Percentiles rank a stretch among this genome's conserved stretches.
These are phyloP conservation scores for Drosophila equinoxialis DNA, from an alignment of 1,140 invertebrate genomes.

Conservation along the genomic window DNA sequence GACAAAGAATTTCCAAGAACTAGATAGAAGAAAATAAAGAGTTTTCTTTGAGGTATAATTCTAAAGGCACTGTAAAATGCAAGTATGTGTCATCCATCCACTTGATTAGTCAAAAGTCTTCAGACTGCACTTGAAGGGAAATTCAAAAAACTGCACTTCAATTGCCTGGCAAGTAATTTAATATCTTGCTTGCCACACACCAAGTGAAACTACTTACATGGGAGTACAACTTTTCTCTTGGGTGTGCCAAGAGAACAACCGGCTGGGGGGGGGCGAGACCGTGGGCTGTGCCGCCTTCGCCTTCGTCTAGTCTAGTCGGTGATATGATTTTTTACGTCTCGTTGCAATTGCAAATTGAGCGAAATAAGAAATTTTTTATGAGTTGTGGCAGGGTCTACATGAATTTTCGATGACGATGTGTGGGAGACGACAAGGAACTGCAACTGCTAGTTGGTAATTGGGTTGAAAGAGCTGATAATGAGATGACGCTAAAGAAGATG, in stretches of 20 bases:
- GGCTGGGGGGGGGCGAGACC: background rate
- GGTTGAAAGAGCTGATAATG: slow-evolving; percentile 18
- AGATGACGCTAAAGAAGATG: slow-evolving; percentile 6
- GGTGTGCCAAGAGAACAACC: no score
- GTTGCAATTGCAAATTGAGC: slow-evolving; percentile 62
- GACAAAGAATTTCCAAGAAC: background rate
- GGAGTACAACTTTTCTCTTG: background rate
- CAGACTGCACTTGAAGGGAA: slow-evolving; percentile 21
- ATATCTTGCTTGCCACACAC: slow-evolving; percentile 38
- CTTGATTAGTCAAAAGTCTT: slow-evolving; percentile 23
- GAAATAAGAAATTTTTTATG: slow-evolving; percentile 43
- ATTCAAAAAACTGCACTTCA: slow-evolving; percentile 30
- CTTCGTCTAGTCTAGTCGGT: slow-evolving; percentile 46
- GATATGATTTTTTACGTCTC: slow-evolving; percentile 62
- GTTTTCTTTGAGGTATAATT: slow-evolving; percentile 19
- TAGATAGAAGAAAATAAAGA: slow-evolving; percentile 3
- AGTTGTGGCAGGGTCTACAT: slow-evolving; percentile 1
- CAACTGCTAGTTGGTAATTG: slow-evolving; percentile 7
- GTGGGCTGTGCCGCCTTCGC: background rate
- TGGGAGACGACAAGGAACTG: background rate
- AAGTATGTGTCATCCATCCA: slow-evolving; percentile 15
- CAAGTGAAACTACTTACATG: slow-evolving; percentile 23
- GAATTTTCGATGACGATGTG: slow-evolving; percentile 7
- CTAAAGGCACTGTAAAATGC: background rate
- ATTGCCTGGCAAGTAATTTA: slow-evolving; percentile 31